phyloP scores from a whole-genome alignment of 2,797 vertebrate species.

The Sternarchorhynchus goeldii region DNA sequence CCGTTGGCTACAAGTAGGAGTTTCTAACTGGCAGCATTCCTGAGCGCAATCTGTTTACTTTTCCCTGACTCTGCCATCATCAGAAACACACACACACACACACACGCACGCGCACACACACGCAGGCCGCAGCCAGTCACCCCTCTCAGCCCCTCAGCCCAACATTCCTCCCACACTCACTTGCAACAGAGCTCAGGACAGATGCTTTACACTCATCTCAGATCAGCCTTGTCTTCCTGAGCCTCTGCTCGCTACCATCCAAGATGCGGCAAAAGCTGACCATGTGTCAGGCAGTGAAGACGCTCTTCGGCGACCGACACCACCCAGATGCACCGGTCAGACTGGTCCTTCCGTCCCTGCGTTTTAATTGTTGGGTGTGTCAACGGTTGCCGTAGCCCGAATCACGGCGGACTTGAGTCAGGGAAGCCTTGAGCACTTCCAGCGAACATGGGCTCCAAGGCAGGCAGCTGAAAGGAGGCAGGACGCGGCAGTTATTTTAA shows the following conservation, averaged over 20 bases:
- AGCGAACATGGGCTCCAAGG: slow-evolving; percentile 28
- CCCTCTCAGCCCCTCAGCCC: background rate
- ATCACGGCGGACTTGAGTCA: slow-evolving; percentile 1
- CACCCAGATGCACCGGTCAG: slow-evolving; percentile 36
- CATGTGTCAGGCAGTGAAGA: background rate
- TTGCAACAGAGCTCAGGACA: background rate
- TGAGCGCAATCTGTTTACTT: slow-evolving; percentile 46
- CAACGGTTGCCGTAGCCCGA: slow-evolving; percentile 27
- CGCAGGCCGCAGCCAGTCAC: slow-evolving; percentile 6
- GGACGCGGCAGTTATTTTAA: slow-evolving; percentile 44
- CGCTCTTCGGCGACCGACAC: background rate
- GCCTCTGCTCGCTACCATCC: background rate
- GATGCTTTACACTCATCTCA: slow-evolving; percentile 8
- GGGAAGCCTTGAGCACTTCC: slow-evolving; percentile 7
- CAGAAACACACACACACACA: slow-evolving; percentile 32
- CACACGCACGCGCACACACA: slow-evolving; percentile 17
- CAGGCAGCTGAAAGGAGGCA: slow-evolving; percentile 30
- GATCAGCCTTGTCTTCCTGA: background rate
- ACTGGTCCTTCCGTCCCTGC: slow-evolving; percentile 44
- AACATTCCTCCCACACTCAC: slow-evolving; percentile 7
- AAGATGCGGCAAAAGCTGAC: background rate
- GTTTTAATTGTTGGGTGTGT: slow-evolving; percentile 44
- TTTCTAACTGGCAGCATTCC: slow-evolving; percentile 47
- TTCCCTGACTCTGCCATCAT: slow-evolving; percentile 36
- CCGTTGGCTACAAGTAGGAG: slow-evolving; percentile 48